phyloP scores from a whole-genome alignment of 2,797 vertebrate genomes.

The Phylloscopus collybita region DNA sequence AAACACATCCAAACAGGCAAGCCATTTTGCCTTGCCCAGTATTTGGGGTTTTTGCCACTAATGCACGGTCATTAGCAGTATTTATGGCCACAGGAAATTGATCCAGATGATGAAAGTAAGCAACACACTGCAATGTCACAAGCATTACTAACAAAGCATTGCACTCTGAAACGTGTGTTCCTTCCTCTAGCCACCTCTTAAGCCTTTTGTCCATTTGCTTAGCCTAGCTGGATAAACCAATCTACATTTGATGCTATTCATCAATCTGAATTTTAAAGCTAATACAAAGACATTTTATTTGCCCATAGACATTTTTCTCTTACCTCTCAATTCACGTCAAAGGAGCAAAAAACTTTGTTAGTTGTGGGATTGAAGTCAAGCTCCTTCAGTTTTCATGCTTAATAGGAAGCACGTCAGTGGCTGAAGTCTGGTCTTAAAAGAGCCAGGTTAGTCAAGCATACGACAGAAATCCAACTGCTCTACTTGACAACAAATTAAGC shows the following conservation, averaged over 20 bases:
- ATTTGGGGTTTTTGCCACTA: not conserved
- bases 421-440: not conserved
- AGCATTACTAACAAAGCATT: not conserved
- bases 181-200: not conserved
- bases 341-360: not conserved
- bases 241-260: not conserved
- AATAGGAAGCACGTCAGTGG: not conserved
- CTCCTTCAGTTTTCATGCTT: not conserved
- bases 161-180: not conserved
- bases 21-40: not conserved
- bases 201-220: not conserved
- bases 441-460: not conserved
- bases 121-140: not conserved
- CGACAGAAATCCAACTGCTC: not conserved
- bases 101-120: not conserved
- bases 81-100: not conserved
- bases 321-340: not conserved
- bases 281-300: not conserved
- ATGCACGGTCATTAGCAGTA: not conserved
- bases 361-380: not conserved
- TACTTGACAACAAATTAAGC: not conserved
- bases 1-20: not conserved
- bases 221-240: not conserved
- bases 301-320: not conserved
- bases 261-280: not conserved